phyloP scores from a whole-genome alignment of 2,888 invertebrate genomes.

The Scrobipalpa costella region DNA sequence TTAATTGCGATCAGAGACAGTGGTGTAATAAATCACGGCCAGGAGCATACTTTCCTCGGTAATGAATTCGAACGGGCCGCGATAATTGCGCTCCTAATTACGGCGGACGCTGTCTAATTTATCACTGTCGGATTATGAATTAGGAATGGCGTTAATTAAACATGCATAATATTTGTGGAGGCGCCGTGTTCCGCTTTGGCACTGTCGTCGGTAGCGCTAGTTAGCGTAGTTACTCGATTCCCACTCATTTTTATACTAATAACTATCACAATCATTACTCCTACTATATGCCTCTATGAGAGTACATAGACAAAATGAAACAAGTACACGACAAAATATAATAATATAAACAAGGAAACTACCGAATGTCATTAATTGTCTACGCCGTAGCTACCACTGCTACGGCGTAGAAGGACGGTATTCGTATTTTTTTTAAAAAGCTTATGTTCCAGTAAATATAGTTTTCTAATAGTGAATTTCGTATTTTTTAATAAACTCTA shows the following conservation, averaged over 20 bases:
- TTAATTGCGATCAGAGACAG: constrained; percentile 68
- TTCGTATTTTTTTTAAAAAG: too few relatives aligned
- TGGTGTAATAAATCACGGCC: constrained; percentile 74
- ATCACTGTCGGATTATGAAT: constrained; percentile 80
- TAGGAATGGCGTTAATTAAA: constrained; percentile 76
- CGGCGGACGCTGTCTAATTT: constrained; percentile 72
- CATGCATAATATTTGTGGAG: constrained; percentile 74
- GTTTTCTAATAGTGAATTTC: too few relatives aligned
- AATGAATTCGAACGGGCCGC: constrained; percentile 78
- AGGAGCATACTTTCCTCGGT: constrained; percentile 64
- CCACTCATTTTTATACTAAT: not conserved
- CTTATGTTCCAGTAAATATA: too few relatives aligned
- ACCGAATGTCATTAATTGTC: too few relatives aligned
- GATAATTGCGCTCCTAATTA: constrained; percentile 80
- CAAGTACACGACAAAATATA: too few relatives aligned
- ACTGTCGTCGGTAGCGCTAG: constrained; percentile 24
- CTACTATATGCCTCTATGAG: not conserved
- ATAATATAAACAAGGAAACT: too few relatives aligned
- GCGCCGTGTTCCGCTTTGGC: constrained; percentile 40
- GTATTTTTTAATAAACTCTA: too few relatives aligned
- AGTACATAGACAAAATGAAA: too few relatives aligned
- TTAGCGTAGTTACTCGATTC: not conserved
- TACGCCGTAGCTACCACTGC: too few relatives aligned
- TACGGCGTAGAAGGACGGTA: too few relatives aligned
- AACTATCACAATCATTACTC: not conserved